These are phyloP conservation scores for Sebastes goodei DNA, from an alignment of 2,797 vertebrate genomes.

Conservation along the genomic window DNA sequence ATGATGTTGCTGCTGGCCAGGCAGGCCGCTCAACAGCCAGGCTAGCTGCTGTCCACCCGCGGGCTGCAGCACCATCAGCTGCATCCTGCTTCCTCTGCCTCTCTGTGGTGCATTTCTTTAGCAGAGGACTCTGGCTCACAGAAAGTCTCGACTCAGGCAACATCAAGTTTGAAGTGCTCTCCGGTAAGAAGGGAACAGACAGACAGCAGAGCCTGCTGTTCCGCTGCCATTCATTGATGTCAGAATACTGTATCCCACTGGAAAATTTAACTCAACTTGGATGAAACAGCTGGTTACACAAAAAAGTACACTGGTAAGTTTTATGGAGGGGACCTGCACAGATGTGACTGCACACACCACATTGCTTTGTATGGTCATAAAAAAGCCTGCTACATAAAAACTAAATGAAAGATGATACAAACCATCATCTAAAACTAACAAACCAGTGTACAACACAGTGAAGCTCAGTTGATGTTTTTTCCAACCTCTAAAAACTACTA, in stretches of 20 bases:
- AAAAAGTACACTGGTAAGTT: neutral
- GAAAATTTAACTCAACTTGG: neutral
- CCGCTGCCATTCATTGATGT: neutral
- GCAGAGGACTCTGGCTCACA: neutral
- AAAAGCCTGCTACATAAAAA: neutral
- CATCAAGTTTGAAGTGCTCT: slow-evolving; percentile 3
- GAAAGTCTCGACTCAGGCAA: neutral
- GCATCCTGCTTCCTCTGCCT: neutral
- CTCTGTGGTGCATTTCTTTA: neutral
- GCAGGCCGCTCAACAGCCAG: slow-evolving; percentile 1
- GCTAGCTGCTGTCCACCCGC: neutral
- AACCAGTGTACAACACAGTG: neutral
- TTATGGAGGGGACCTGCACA: neutral
- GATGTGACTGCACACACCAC: neutral
- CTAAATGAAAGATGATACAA: neutral
- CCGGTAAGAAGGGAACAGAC: neutral
- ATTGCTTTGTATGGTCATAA: neutral
- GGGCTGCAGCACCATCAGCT: slow-evolving; percentile 1
- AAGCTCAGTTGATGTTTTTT: neutral
- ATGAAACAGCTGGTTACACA: neutral
- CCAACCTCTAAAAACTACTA: neutral
- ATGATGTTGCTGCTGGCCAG: slow-evolving; percentile 9
- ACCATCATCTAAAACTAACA: neutral
- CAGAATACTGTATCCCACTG: neutral
- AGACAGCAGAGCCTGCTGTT: neutral